These are phyloP conservation scores for Drosophila prolongata DNA, from an alignment of 2,888 invertebrate species.

Conservation along the genomic window DNA sequence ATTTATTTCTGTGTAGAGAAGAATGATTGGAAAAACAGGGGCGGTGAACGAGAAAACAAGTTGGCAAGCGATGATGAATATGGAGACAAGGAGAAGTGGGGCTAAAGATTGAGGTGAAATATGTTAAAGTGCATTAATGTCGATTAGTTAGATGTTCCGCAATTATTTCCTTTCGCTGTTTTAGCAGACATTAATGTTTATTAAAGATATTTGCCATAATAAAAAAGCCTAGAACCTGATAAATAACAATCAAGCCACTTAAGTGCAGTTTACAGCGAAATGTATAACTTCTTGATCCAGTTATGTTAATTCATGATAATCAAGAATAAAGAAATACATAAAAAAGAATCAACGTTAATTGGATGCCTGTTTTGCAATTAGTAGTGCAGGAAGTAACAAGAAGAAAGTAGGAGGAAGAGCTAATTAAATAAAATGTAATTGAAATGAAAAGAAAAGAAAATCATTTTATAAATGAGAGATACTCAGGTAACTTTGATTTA, in stretches of 20 bases:
- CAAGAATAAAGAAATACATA: not conserved
- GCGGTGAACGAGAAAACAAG: conserved; percentile 14
- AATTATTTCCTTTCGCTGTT: not conserved
- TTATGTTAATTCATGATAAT: conserved; percentile 34
- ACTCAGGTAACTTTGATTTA: too few species aligned
- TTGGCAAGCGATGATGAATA: conserved; percentile 11
- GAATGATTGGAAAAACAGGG: not conserved
- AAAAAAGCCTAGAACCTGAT: conserved; percentile 3
- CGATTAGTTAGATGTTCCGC: conserved; percentile 40
- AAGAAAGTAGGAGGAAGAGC: conserved; percentile 18
- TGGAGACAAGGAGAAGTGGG: conserved; percentile 1
- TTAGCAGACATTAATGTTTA: conserved; percentile 12
- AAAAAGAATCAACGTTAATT: conserved; percentile 5
- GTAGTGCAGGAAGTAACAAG: conserved; percentile 12
- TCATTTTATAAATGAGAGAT: not conserved
- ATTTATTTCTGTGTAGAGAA: not conserved
- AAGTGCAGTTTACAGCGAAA: conserved; percentile 11
- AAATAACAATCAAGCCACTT: conserved; percentile 5
- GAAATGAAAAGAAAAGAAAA: not conserved
- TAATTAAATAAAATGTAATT: conserved; percentile 7
- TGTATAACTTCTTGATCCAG: conserved; percentile 21
- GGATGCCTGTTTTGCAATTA: conserved; percentile 21
- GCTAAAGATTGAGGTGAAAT: conserved; percentile 29
- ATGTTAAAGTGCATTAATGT: conserved; percentile 63
- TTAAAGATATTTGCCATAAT: conserved; percentile 8